Evolutionary conservation across 2,797 vertebrate species (phyloP).

Genomic region (Fundulus diaphanus): DNA sequence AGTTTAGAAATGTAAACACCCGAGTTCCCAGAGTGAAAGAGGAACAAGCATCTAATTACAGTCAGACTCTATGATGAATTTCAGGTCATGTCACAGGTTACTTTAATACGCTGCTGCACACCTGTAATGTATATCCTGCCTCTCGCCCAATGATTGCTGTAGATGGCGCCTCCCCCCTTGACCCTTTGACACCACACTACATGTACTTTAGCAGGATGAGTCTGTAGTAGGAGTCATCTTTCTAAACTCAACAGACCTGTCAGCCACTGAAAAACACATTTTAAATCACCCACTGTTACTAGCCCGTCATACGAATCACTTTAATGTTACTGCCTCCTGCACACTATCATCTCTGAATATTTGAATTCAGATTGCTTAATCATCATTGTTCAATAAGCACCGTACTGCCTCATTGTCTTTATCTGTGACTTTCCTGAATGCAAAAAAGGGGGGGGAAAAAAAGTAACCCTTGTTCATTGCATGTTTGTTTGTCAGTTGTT

Average conservation of each 20-base stretch:
- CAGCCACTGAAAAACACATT: background rate
- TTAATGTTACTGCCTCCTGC: too few species aligned
- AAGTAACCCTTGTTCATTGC: too few species aligned
- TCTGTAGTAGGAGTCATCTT: background rate
- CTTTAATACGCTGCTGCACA: background rate
- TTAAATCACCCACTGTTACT: too few species aligned
- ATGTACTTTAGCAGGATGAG: background rate
- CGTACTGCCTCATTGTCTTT: too few species aligned
- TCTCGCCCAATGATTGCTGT: too few species aligned
- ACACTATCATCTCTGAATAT: too few species aligned
- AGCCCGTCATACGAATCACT: too few species aligned
- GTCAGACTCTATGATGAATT: background rate
- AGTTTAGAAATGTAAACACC: background rate
- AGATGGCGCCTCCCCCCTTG: background rate
- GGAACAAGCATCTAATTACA: background rate
- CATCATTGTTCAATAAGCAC: too few species aligned
- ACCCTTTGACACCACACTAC: background rate
- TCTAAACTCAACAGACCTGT: background rate
- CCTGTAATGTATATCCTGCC: background rate
- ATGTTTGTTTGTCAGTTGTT: too few species aligned
- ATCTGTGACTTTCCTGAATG: too few species aligned
- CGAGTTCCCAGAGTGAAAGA: background rate
- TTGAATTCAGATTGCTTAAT: too few species aligned
- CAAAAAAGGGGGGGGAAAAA: too few species aligned
- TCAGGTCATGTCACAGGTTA: background rate